Conservation (phyloP, 2,113 vertebrate species). For the Grammomys surdaster region DNA sequence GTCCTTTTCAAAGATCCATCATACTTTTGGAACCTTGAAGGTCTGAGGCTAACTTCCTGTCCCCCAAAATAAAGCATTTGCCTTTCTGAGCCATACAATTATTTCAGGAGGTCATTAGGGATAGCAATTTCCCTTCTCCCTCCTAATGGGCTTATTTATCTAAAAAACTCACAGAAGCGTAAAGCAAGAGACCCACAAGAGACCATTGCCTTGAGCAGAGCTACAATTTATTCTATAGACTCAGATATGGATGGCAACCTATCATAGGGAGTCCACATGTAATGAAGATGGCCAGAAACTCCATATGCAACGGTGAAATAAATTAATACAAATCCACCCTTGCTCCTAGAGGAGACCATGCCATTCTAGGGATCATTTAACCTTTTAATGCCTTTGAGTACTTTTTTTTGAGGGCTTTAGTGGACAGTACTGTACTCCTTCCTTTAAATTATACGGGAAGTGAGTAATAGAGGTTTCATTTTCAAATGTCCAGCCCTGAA, state of each 20-base stretch:
- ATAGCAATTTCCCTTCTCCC: not conserved
- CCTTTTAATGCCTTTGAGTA: not conserved
- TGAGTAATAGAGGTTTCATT: not conserved
- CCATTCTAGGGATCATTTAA: slow-evolving; percentile 3
- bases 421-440: not conserved
- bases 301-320: not conserved
- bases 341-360: not conserved
- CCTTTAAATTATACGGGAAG: slow-evolving; percentile 31
- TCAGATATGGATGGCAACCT: not conserved
- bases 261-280: not conserved
- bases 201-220: not conserved
- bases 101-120: not conserved
- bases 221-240: slow-evolving; percentile 7
- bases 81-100: slow-evolving; percentile 18
- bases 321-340: not conserved
- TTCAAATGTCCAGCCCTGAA: not conserved
- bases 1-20: not conserved
- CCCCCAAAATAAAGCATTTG: slow-evolving; percentile 38
- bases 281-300: not conserved
- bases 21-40: not conserved
- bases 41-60: not conserved
- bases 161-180: slow-evolving; percentile 1
- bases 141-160: not conserved
- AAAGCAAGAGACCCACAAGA: not conserved
- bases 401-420: not conserved